phyloP scores from a whole-genome alignment of 2,113 vertebrate species.

The Nycticebus coucang region DNA sequence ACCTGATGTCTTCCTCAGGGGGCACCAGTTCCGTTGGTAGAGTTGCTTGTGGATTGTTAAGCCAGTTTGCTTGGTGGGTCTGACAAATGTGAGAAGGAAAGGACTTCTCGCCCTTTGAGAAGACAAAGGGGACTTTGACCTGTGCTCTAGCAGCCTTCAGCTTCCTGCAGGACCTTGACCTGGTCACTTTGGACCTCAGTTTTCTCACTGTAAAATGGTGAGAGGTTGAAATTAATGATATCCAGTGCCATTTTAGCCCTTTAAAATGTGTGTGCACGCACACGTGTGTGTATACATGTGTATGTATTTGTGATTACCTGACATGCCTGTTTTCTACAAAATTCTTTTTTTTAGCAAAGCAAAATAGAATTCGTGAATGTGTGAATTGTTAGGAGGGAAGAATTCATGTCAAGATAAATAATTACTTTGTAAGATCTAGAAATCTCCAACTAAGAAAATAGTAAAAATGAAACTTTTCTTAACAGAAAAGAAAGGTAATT shows the following conservation, averaged over 20 bases:
- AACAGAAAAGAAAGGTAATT: not conserved
- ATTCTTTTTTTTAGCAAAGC: not conserved
- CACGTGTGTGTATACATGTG: accelerated
- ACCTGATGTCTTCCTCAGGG: not conserved
- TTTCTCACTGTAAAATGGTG: not conserved
- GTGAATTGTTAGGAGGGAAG: not conserved
- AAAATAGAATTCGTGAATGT: not conserved
- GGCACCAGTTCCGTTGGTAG: not conserved
- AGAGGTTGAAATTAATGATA: not conserved
- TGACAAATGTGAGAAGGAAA: not conserved
- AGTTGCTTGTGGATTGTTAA: not conserved
- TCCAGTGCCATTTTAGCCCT: not conserved
- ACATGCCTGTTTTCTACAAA: not conserved
- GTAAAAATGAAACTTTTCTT: not conserved
- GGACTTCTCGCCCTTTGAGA: not conserved
- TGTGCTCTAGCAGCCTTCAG: not conserved
- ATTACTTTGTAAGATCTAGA: constrained; percentile 13
- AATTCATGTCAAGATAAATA: not conserved
- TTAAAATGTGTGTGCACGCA: not conserved
- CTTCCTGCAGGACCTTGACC: not conserved
- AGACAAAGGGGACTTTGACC: not conserved
- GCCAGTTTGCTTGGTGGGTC: not conserved
- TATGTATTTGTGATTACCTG: not conserved
- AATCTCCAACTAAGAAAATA: constrained; percentile 13
- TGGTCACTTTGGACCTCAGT: not conserved